phyloP scores from a whole-genome alignment of 1,140 invertebrate genomes.

The Ceratina australensis region DNA sequence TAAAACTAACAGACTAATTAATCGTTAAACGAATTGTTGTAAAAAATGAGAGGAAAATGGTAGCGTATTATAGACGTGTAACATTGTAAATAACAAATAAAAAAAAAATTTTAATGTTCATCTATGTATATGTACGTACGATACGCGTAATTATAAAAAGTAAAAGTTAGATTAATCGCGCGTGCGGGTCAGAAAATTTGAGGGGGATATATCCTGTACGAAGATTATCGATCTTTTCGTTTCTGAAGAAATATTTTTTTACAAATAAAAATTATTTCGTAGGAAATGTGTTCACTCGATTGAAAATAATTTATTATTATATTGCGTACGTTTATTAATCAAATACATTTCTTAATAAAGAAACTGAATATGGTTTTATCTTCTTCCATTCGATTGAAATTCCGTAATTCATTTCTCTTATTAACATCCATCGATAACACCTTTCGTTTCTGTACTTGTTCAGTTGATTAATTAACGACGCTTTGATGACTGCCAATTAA shows the following conservation, averaged over 20 bases:
- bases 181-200: too few relatives aligned
- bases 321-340: too few relatives aligned
- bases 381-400: not conserved
- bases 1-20: conserved; percentile 35
- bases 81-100: conserved; percentile 40
- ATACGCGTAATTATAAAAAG: conserved; percentile 19
- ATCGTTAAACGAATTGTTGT: conserved; percentile 40
- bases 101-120: conserved; percentile 14
- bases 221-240: too few relatives aligned
- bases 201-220: too few relatives aligned
- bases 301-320: too few relatives aligned
- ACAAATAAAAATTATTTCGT: too few relatives aligned
- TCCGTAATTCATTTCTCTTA: not conserved
- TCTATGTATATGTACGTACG: conserved; percentile 12
- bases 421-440: not conserved
- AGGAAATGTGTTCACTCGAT: too few relatives aligned
- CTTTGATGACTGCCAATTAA: conserved; percentile 50
- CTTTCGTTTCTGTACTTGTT: not conserved
- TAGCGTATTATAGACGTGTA: conserved; percentile 29
- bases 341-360: not conserved
- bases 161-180: conserved; percentile 11
- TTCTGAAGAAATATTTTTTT: too few relatives aligned
- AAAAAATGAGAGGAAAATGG: conserved; percentile 28
- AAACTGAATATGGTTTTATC: not conserved
- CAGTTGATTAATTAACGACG: conserved; percentile 33